These are phyloP conservation scores for Entelurus aequoreus DNA, from an alignment of 2,113 vertebrate species.

Conservation along the genomic window DNA sequence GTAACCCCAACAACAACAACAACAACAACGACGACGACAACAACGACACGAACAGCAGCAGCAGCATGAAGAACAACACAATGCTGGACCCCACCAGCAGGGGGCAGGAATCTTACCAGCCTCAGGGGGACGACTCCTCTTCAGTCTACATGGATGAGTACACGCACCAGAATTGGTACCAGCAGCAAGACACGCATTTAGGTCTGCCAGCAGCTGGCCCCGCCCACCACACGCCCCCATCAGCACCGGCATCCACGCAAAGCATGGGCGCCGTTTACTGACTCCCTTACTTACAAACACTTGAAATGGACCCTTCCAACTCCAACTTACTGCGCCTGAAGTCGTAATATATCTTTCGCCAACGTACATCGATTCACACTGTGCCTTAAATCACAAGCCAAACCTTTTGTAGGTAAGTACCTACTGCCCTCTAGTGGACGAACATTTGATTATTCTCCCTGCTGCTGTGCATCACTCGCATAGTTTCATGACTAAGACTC, in stretches of 20 bases:
- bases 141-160: constrained; percentile 80
- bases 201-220: constrained; percentile 60
- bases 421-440: no score
- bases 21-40: constrained; percentile 10
- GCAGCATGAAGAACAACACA: constrained; percentile 46
- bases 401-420: no score
- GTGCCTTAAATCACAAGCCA: neutral
- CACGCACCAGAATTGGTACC: constrained; percentile 82
- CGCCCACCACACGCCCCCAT: constrained; percentile 73
- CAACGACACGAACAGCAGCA: constrained; percentile 1
- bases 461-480: no score
- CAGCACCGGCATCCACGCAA: constrained; percentile 60
- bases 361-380: constrained; percentile 7
- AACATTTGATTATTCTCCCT: no score
- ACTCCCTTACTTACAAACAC: constrained; percentile 22
- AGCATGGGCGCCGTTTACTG: constrained; percentile 83
- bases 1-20: constrained; percentile 8
- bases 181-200: constrained; percentile 78
- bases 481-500: no score
- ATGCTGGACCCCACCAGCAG: constrained; percentile 64
- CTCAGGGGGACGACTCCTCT: constrained; percentile 74
- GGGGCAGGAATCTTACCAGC: constrained; percentile 71
- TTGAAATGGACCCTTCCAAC: neutral
- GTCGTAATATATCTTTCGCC: neutral
- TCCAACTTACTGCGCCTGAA: neutral